phyloP scores from a whole-genome alignment of 2,888 invertebrate genomes.

The Clunio marinus region DNA sequence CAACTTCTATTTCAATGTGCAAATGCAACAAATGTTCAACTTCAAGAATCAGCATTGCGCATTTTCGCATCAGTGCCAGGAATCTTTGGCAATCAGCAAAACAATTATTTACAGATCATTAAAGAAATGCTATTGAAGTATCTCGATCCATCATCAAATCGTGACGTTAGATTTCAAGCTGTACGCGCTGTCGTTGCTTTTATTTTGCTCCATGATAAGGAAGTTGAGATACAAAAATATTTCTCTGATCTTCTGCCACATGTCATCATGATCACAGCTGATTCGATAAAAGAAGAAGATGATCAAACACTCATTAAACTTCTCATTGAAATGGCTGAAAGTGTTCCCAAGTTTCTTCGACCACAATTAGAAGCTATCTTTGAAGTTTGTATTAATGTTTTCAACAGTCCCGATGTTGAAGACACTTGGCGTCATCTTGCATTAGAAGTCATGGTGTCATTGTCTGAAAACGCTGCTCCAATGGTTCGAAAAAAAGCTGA shows the following conservation, averaged over 20 bases:
- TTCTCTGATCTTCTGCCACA: slow-evolving; percentile 80
- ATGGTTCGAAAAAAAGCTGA: slow-evolving; percentile 91
- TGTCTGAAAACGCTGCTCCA: slow-evolving; percentile 89
- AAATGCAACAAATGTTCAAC: slow-evolving; percentile 70
- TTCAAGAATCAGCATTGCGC: slow-evolving; percentile 89
- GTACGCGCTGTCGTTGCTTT: slow-evolving; percentile 83
- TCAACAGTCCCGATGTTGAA: slow-evolving; percentile 65
- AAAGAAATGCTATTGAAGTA: slow-evolving; percentile 91
- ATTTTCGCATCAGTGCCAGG: slow-evolving; percentile 97
- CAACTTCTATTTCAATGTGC: slow-evolving; percentile 94
- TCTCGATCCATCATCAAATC: slow-evolving; percentile 65
- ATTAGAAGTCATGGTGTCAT: slow-evolving; percentile 77
- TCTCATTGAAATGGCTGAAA: slow-evolving; percentile 90
- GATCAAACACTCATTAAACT: slow-evolving; percentile 90
- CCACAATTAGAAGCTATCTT: slow-evolving; percentile 82
- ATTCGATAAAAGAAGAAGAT: slow-evolving; percentile 76
- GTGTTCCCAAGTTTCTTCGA: slow-evolving; percentile 86
- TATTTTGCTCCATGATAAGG: slow-evolving; percentile 88
- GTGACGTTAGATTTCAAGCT: slow-evolving; percentile 74
- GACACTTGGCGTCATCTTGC: slow-evolving; percentile 86
- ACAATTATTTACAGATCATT: slow-evolving; percentile 84
- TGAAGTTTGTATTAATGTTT: slow-evolving; percentile 79
- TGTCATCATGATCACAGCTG: slow-evolving; percentile 67
- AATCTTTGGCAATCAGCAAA: slow-evolving; percentile 93
- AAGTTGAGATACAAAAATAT: slow-evolving; percentile 81